phyloP scores from a whole-genome alignment of 2,797 vertebrate species.

The Ataeniobius toweri region DNA sequence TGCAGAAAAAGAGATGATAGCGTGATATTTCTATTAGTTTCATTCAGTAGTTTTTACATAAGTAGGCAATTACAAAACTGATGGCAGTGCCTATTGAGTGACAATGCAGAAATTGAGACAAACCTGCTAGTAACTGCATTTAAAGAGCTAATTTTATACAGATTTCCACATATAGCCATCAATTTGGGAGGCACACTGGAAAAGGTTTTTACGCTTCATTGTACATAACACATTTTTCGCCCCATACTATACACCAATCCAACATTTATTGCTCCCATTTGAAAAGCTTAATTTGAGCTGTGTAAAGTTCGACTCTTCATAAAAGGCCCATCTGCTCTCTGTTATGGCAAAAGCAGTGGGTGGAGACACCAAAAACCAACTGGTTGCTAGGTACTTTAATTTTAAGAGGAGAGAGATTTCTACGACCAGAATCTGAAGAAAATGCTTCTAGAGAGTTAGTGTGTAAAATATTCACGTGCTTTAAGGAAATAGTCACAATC shows the following conservation, averaged over 20 bases:
- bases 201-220: background rate
- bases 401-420: background rate
- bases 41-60: background rate
- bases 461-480: background rate
- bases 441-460: background rate
- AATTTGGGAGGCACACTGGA: background rate
- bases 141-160: background rate
- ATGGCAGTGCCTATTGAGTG: background rate
- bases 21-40: background rate
- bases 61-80: background rate
- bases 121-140: background rate
- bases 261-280: background rate
- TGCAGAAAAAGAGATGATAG: background rate
- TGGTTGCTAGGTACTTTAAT: background rate
- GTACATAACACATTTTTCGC: background rate
- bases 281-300: background rate
- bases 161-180: background rate
- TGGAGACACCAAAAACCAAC: background rate
- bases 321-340: conserved; percentile 6
- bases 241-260: too few relatives aligned
- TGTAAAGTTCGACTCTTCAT: background rate
- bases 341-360: background rate
- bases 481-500: background rate
- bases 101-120: conserved; percentile 1
- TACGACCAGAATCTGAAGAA: background rate